A percentile compares a stretch with the other conserved stretches of the same genome.
These are phyloP conservation scores for Nasonovia ribisnigri DNA, from an alignment of 2,888 invertebrate genomes.

Conservation along the genomic window DNA sequence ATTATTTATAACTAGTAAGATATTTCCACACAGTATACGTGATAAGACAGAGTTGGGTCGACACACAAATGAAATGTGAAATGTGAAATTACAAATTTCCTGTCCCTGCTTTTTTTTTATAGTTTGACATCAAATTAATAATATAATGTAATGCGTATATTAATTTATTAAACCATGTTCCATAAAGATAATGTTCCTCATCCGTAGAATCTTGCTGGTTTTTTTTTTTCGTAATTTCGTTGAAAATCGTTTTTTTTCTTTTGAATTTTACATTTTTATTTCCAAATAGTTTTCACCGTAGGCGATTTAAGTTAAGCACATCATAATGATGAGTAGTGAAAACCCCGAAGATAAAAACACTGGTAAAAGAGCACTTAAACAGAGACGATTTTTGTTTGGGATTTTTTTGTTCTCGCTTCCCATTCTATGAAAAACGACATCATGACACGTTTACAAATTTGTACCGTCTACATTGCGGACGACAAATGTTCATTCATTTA, in stretches of 20 bases:
- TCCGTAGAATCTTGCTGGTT: background rate
- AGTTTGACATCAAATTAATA: background rate
- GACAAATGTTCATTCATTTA: constrained; percentile 43
- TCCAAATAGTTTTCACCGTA: constrained; percentile 36
- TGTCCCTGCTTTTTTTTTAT: background rate
- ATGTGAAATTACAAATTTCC: background rate
- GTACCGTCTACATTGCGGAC: background rate
- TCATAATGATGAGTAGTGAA: constrained; percentile 48
- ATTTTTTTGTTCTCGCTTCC: constrained; percentile 16
- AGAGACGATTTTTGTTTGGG: constrained; percentile 18
- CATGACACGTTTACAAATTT: constrained; percentile 48
- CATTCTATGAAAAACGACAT: constrained; percentile 19
- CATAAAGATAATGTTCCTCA: constrained; percentile 13
- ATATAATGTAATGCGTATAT: background rate
- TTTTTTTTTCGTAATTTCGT: background rate
- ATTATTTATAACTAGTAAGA: background rate
- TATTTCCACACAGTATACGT: background rate
- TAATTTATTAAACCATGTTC: constrained; percentile 25
- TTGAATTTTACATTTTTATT: constrained; percentile 45
- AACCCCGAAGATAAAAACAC: constrained; percentile 44
- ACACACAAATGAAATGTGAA: background rate
- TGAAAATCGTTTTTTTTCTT: constrained; percentile 17
- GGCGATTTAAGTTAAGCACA: constrained; percentile 49
- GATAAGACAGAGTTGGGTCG: background rate
- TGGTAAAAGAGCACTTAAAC: constrained; percentile 54